Evolutionary conservation across 1,140 invertebrate genomes (phyloP).

Genomic region (Zelostemma sp.): DNA sequence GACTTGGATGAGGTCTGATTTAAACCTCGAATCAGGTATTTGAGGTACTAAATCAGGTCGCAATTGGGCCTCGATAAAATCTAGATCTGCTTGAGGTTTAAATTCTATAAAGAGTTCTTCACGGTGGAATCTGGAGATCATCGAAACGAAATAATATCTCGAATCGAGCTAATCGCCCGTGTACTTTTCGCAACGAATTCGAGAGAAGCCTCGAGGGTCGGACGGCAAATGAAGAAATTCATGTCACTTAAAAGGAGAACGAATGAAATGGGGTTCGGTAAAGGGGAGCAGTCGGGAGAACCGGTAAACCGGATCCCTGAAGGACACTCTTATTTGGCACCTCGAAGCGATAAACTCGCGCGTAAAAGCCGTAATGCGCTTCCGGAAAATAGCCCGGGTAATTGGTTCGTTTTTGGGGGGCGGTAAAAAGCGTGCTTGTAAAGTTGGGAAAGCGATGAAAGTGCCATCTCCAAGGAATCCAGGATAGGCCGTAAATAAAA

Average conservation of each 20-base stretch:
- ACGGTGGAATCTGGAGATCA: too few species aligned
- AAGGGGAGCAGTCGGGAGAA: slow-evolving; percentile 17
- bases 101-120: too few species aligned
- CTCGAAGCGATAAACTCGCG: slow-evolving; percentile 56
- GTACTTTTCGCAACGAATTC: not conserved
- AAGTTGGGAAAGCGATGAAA: not conserved
- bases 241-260: slow-evolving; percentile 17
- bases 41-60: too few species aligned
- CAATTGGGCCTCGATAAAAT: too few species aligned
- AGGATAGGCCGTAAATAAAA: slow-evolving; percentile 25
- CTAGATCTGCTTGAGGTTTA: too few species aligned
- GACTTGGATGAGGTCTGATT: too few species aligned
- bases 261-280: not conserved
- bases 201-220: not conserved
- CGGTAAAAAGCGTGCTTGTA: too few species aligned
- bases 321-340: slow-evolving; percentile 62
- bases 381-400: slow-evolving; percentile 34
- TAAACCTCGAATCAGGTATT: too few species aligned
- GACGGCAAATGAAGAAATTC: slow-evolving; percentile 26
- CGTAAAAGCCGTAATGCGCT: slow-evolving; percentile 54
- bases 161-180: not conserved
- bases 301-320: slow-evolving; percentile 48
- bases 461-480: slow-evolving; percentile 22
- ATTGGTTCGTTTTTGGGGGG: slow-evolving; percentile 17
- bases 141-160: too few species aligned